phyloP scores from a whole-genome alignment of 2,888 invertebrate species.

The Trissolcus japonicus region DNA sequence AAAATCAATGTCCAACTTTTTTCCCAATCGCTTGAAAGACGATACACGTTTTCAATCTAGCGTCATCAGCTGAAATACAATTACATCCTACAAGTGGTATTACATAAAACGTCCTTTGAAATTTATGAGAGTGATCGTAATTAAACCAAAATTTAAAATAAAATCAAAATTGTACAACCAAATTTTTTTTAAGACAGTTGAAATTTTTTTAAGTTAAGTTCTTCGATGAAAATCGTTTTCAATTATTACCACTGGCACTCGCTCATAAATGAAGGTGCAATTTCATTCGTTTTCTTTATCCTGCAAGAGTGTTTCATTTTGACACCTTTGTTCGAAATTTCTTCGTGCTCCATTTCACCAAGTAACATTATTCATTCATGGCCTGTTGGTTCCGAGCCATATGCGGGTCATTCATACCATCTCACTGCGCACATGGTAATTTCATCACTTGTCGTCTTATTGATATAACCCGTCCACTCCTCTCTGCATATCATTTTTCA shows the following conservation, averaged over 20 bases:
- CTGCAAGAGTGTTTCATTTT: slow-evolving; percentile 41
- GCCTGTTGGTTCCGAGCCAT: slow-evolving; percentile 40
- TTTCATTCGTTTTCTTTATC: slow-evolving; percentile 25
- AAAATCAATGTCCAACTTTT: too few relatives aligned
- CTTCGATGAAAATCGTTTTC: neutral
- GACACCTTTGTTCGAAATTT: slow-evolving; percentile 47
- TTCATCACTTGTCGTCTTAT: slow-evolving; percentile 40
- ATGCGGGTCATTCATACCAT: slow-evolving; percentile 41
- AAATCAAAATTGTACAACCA: too few relatives aligned
- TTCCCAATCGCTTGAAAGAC: too few relatives aligned
- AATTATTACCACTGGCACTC: slow-evolving; percentile 10
- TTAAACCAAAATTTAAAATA: too few relatives aligned
- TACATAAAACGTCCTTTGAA: too few relatives aligned
- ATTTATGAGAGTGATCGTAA: too few relatives aligned
- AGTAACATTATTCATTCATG: slow-evolving; percentile 49
- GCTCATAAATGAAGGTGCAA: slow-evolving; percentile 38
- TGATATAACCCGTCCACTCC: slow-evolving; percentile 26
- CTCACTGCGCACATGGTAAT: slow-evolving; percentile 42
- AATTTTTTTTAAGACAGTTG: too few relatives aligned
- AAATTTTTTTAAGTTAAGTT: slow-evolving; percentile 7
- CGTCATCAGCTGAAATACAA: too few relatives aligned
- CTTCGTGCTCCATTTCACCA: slow-evolving; percentile 48
- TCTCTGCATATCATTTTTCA: slow-evolving; percentile 33
- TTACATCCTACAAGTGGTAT: too few relatives aligned
- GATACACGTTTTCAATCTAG: too few relatives aligned